Conservation (phyloP, 2,888 invertebrate genomes). For the Agrotis puta region DNA sequence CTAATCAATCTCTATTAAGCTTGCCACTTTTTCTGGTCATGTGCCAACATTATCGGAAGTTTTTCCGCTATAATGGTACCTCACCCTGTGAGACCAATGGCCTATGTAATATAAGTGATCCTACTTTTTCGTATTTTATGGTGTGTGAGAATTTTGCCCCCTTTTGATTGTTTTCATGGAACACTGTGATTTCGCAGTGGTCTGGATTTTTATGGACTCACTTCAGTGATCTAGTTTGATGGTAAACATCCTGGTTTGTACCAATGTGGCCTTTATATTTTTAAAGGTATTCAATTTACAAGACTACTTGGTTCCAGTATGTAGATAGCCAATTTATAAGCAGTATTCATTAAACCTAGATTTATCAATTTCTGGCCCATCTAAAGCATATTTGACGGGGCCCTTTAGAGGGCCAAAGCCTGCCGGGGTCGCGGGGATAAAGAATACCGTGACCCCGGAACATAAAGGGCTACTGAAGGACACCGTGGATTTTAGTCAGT, state of each 20-base stretch:
- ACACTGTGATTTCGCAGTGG: not conserved
- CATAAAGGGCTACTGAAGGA: too few species aligned
- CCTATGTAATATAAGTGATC: constrained; percentile 43
- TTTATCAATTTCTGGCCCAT: not conserved
- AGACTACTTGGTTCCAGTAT: not conserved
- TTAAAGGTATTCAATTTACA: not conserved
- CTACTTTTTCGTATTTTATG: constrained; percentile 44
- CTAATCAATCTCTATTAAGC: constrained; percentile 58
- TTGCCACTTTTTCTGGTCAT: constrained; percentile 56
- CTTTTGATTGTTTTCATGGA: constrained; percentile 31
- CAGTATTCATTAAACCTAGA: not conserved
- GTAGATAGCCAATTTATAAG: not conserved
- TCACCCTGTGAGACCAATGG: constrained; percentile 50
- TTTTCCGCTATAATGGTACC: constrained; percentile 50
- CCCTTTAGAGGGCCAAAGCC: too few species aligned
- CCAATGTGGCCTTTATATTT: not conserved
- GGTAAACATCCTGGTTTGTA: not conserved
- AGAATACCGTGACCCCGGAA: too few species aligned
- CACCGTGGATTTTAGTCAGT: too few species aligned
- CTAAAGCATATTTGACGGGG: too few species aligned
- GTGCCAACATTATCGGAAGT: constrained; percentile 58
- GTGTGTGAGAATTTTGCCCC: constrained; percentile 19
- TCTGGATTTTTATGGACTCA: not conserved
- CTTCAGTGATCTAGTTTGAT: constrained; percentile 6
- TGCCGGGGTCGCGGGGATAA: too few species aligned